A percentile compares a stretch with the other conserved stretches of the same genome.
phyloP scores from a whole-genome alignment of 2,888 invertebrate genomes.

The Horisme vitalbata region DNA sequence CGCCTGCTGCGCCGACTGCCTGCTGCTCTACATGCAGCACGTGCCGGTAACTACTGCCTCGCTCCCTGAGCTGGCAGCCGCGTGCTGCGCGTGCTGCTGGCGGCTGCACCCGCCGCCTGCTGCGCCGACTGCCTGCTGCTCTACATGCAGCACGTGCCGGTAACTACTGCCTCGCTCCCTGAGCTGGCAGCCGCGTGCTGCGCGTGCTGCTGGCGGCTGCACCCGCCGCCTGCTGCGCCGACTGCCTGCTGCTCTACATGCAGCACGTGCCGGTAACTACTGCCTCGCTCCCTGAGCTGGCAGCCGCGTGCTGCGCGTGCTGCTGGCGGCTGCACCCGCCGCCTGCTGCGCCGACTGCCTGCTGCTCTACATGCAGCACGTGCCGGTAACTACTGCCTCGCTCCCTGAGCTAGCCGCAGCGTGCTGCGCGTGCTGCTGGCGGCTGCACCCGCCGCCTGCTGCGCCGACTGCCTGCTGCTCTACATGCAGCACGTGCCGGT shows the following conservation, averaged over 20 bases:
- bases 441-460: too few relatives aligned
- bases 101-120: too few relatives aligned
- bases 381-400: slow-evolving; percentile 77
- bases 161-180: too few relatives aligned
- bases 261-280: slow-evolving; percentile 67
- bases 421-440: slow-evolving; percentile 43
- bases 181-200: slow-evolving; percentile 33
- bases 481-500: slow-evolving; percentile 38
- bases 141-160: slow-evolving; percentile 37
- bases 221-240: slow-evolving; percentile 54
- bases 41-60: too few relatives aligned
- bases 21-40: too few relatives aligned
- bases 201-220: slow-evolving; percentile 40
- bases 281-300: slow-evolving; percentile 57
- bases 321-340: slow-evolving; percentile 39
- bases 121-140: slow-evolving; percentile 84
- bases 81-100: slow-evolving; percentile 44
- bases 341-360: slow-evolving; percentile 74
- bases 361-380: too few relatives aligned
- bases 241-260: too few relatives aligned
- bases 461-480: slow-evolving; percentile 84
- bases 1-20: too few relatives aligned
- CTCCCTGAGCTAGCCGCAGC: slow-evolving; percentile 85
- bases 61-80: too few relatives aligned
- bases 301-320: slow-evolving; percentile 40